Conservation (phyloP, 1,140 invertebrate species). For the Cherax destructor region DNA sequence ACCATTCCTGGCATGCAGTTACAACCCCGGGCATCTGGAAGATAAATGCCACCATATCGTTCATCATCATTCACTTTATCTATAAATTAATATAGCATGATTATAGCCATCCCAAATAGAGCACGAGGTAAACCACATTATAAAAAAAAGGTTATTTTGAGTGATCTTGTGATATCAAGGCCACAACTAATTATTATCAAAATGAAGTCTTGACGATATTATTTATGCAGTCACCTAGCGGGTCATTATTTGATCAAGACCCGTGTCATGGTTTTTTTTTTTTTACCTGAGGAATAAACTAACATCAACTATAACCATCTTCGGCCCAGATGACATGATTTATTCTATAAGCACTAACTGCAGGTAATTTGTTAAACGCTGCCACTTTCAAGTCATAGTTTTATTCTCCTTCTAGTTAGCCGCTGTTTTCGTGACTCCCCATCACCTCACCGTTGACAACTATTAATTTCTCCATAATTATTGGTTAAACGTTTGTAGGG, state of each 20-base stretch:
- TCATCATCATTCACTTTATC: neutral
- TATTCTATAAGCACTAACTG: neutral
- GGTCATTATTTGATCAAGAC: too few species aligned
- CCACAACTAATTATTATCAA: too few species aligned
- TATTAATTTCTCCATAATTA: neutral
- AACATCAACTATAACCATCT: neutral
- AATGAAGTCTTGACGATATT: too few species aligned
- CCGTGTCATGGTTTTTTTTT: too few species aligned
- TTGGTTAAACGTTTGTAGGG: neutral
- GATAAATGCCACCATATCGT: neutral
- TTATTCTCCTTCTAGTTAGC: neutral
- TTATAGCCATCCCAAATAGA: too few species aligned
- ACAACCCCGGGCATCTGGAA: too few species aligned
- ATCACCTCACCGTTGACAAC: neutral
- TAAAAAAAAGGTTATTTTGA: too few species aligned
- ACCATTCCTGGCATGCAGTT: too few species aligned
- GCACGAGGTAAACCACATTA: too few species aligned
- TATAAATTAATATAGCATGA: neutral
- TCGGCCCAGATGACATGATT: neutral
- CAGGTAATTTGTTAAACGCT: neutral
- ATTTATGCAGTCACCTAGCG: too few species aligned
- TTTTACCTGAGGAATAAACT: too few species aligned
- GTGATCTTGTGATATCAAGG: too few species aligned
- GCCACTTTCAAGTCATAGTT: neutral
- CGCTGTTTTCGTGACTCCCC: neutral